Percentiles rank a stretch among this genome's conserved stretches.
Conservation (phyloP, 2,888 invertebrate species). For the Tryphoninae sp. region DNA sequence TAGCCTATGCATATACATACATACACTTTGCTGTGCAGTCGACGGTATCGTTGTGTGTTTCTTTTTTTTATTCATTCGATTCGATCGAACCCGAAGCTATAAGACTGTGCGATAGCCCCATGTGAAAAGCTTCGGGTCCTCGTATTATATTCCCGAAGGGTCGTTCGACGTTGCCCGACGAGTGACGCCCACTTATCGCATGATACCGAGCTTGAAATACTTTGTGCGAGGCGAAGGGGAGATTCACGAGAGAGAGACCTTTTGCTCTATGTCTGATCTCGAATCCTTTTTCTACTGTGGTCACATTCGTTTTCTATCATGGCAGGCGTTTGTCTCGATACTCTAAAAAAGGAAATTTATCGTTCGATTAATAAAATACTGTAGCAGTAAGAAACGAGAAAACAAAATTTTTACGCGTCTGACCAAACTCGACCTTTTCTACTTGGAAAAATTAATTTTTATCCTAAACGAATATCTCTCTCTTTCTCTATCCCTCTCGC, state of each 20-base stretch:
- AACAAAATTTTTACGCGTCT: background rate
- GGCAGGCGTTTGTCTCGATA: background rate
- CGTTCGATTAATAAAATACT: background rate
- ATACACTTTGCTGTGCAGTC: background rate
- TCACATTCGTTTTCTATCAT: background rate
- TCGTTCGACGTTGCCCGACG: slow-evolving; percentile 53
- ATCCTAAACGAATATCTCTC: slow-evolving; percentile 24
- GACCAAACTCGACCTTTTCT: slow-evolving; percentile 8
- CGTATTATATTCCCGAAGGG: slow-evolving; percentile 50
- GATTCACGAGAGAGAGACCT: slow-evolving; percentile 37
- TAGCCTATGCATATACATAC: background rate
- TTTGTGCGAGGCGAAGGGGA: slow-evolving; percentile 40
- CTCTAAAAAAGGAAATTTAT: background rate
- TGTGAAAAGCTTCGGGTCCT: slow-evolving; percentile 8
- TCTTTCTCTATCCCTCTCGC: background rate
- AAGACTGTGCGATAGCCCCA: slow-evolving; percentile 19
- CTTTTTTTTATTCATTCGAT: slow-evolving; percentile 59
- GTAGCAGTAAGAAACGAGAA: background rate
- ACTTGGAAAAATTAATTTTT: background rate
- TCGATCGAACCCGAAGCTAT: slow-evolving; percentile 47
- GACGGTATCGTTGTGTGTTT: slow-evolving; percentile 35
- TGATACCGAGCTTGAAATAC: slow-evolving; percentile 59
- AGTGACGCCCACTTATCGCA: slow-evolving; percentile 61
- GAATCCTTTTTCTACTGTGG: slow-evolving; percentile 31
- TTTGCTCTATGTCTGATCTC: slow-evolving; percentile 14